phyloP scores from a whole-genome alignment of 2,797 vertebrate species.

The Cossypha niveicapilla region DNA sequence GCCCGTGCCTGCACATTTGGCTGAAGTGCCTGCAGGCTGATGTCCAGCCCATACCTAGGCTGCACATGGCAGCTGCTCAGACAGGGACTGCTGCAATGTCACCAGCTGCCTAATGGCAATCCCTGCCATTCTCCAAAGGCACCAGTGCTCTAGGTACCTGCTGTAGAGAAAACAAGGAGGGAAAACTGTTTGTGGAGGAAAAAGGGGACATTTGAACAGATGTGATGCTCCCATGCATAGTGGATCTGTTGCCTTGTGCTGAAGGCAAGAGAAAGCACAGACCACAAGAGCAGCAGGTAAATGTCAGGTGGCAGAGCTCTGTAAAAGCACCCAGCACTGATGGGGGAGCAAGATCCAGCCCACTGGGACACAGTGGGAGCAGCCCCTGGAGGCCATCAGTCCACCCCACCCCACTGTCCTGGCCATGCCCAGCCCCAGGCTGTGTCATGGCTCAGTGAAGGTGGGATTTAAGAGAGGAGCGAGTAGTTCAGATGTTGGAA shows the following conservation, averaged over 20 bases:
- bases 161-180: not conserved
- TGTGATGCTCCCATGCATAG: rapidly evolving
- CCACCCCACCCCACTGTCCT: rapidly evolving
- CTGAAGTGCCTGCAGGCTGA: not conserved
- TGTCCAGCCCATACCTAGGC: rapidly evolving
- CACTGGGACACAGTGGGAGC: not conserved
- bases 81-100: rapidly evolving
- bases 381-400: not conserved
- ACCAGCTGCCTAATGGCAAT: not conserved
- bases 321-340: not conserved
- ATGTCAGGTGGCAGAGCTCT: not conserved
- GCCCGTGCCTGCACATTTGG: not conserved
- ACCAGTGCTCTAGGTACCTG: not conserved
- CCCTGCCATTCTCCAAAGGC: not conserved
- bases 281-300: not conserved
- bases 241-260: not conserved
- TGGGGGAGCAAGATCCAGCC: rapidly evolving
- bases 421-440: not conserved
- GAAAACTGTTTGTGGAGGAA: not conserved
- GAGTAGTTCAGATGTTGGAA: not conserved
- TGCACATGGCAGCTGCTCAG: not conserved
- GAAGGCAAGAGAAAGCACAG: not conserved
- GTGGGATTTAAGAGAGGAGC: not conserved
- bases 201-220: not conserved
- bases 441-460: not conserved